phyloP scores from a whole-genome alignment of 2,113 vertebrate genomes.

The Odontesthes bonariensis region DNA sequence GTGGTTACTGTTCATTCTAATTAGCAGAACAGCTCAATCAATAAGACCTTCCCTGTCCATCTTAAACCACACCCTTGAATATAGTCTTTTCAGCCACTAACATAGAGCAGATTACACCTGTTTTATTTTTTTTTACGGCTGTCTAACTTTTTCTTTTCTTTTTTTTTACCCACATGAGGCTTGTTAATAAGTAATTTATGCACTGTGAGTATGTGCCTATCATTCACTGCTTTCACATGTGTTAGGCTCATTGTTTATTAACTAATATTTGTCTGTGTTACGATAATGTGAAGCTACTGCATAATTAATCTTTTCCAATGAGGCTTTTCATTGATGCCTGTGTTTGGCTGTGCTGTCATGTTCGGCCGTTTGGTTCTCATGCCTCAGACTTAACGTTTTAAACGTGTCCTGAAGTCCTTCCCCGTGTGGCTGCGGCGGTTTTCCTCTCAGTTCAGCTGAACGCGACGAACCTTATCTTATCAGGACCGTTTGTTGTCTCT shows the following conservation, averaged over 20 bases:
- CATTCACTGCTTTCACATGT: slow-evolving; percentile 38
- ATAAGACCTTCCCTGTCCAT: slow-evolving; percentile 43
- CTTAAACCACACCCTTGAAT: slow-evolving; percentile 26
- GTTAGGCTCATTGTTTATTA: slow-evolving; percentile 63
- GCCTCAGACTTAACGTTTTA: background rate
- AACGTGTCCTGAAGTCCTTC: slow-evolving; percentile 1
- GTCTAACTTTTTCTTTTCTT: slow-evolving; percentile 8
- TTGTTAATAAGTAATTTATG: slow-evolving; percentile 49
- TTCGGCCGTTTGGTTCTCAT: background rate
- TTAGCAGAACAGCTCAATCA: slow-evolving; percentile 72
- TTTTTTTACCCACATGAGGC: background rate
- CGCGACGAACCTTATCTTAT: slow-evolving; percentile 52
- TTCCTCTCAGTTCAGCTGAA: slow-evolving; percentile 28
- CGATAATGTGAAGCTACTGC: slow-evolving; percentile 53
- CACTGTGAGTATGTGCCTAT: slow-evolving; percentile 50
- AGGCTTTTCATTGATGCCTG: slow-evolving; percentile 55
- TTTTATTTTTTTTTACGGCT: slow-evolving; percentile 41
- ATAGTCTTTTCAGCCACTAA: slow-evolving; percentile 33
- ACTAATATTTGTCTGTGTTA: slow-evolving; percentile 48
- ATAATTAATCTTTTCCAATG: slow-evolving; percentile 64
- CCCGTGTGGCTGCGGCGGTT: background rate
- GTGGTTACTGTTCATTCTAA: slow-evolving; percentile 43
- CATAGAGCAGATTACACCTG: slow-evolving; percentile 43
- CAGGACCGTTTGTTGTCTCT: slow-evolving; percentile 30
- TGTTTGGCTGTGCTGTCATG: slow-evolving; percentile 19